Evolutionary conservation across 2,888 invertebrate genomes (phyloP), one percentile per base, ranked within the genome.

Genomic region (Lithophane leautieri): DNA sequence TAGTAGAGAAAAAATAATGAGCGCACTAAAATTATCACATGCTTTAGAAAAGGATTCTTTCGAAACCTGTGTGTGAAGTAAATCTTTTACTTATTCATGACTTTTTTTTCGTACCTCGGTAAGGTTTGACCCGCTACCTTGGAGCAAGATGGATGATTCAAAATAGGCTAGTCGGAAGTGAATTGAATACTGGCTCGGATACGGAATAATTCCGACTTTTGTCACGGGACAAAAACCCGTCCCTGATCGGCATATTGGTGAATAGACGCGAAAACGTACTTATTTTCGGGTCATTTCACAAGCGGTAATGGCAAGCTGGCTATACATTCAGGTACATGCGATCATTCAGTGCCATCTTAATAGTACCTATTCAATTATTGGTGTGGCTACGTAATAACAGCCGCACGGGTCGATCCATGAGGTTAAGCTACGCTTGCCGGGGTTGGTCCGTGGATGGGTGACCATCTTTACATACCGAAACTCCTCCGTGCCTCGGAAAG

Each of bases 211-310:
- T 54, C 11, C 28, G 19, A n/a, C 69, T 40, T 44, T 77, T 77
- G 77, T 76, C 54, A 28, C 40, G 40, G 28, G 28, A 76, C 70
- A 69, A 76, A 58, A 76, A 62, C 47, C 25, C 28, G 40, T 28
- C n/a, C n/a, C 28, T 77, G 42, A 70, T 70, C 78, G 69, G 54
- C 50, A 77, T 56, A 62, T n/a, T 56, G n/a, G n/a, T 28, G 76
- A 76, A 77, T 69, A 47, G 78, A 62, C 6, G 47, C n/a, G 28
- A 50, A 62, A 62, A 50, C 16, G 19, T 62, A 19, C n/a, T 62
- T n/a, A 50, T 14, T 28, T 62, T 50, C 28, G 54, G 62, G 28
- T 78, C 54, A 76, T 54, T 77, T 56, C 34, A 56, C 54, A 50
- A 42, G 47, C 47, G 12, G 19, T 50, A 34, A 50, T 47, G n/a